Base-by-base conservation (phyloP, 2,797 vertebrate genomes). In the Hafferia zeledoni region DNA sequence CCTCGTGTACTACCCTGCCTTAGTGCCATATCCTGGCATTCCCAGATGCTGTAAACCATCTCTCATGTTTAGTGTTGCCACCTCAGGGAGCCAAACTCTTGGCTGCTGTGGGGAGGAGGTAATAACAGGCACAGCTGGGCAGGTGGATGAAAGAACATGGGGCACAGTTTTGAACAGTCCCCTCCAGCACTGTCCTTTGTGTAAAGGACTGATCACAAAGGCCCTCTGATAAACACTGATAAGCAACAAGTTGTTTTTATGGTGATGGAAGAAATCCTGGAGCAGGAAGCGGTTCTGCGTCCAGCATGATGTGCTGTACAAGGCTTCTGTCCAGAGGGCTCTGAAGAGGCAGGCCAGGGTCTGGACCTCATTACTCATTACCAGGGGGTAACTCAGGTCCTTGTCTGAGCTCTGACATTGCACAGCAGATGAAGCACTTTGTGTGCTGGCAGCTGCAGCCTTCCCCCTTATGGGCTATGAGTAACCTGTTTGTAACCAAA, bases 21-120 rank as follows among this genome's bases (percentile, higher is more conserved):
- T 63, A 12, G 10, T n/a, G 61, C 53, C 2, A 0, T 23, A 9
- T 63, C 30, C 39, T 77, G 49, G 44, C n/a, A 6, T 30, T 64
- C 25, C 12, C 17, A 5, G 31, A 3, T 18, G 11, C 68, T 37
- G 11, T 55, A 71, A 35, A 24, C 33, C 63, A 39, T 37, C 19
- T 60, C 31, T 23, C 2, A 0, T 46, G 2, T 0, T 30, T 69
- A 31, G 5, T 13, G 43, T 63, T 10, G 1, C 9, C 31, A 15
- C 22, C 27, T 43, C 11, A 43, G 16, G 28, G 59, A 79, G 46
- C 10, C 30, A 59, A 11, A 46, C 33, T 46, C 3, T 47, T 1
- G 5, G 23, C 15, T 24, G n/a, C 8, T 11, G 9, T 31, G 24
- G 7, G 30, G 16, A 19, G 23, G 30, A 49, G 49, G 46, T 31